Conservation (phyloP, 2,113 vertebrate genomes). For the Thermophis baileyi region DNA sequence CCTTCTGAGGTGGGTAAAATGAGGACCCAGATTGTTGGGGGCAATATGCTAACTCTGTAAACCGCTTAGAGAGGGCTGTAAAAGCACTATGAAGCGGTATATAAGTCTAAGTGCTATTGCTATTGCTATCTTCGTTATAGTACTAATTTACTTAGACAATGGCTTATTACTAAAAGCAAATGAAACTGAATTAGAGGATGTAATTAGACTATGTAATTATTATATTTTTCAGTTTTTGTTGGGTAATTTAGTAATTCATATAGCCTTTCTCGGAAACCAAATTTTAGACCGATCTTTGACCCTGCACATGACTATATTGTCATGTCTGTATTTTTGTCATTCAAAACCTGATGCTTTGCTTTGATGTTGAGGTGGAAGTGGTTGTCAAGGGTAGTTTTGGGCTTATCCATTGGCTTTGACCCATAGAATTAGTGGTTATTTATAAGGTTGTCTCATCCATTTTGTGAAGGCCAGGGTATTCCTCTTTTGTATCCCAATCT, state of each 20-base stretch:
- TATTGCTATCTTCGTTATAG: no score
- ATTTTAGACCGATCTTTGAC: not conserved
- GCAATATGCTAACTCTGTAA: no score
- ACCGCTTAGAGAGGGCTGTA: no score
- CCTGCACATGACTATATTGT: not conserved
- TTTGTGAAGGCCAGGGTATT: not conserved
- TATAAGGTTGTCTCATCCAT: not conserved
- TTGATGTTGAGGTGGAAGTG: not conserved
- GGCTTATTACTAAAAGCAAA: not conserved
- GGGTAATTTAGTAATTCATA: not conserved
- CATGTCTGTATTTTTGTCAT: not conserved
- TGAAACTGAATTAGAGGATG: not conserved
- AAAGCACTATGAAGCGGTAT: no score
- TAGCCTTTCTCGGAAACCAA: not conserved
- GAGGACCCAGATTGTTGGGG: no score
- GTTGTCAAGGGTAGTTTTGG: not conserved
- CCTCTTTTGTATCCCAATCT: not conserved
- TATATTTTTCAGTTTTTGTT: not conserved
- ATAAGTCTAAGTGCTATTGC: no score
- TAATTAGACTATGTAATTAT: not conserved
- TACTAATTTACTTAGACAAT: not conserved
- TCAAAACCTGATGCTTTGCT: not conserved
- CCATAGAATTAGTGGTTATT: not conserved
- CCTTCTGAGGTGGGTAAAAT: no score
- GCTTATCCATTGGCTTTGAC: not conserved